A percentile compares a stretch with the other conserved stretches of the same genome.
Evolutionary conservation across 2,113 vertebrate genomes (phyloP).

Genomic region (Microcebus jonahi): DNA sequence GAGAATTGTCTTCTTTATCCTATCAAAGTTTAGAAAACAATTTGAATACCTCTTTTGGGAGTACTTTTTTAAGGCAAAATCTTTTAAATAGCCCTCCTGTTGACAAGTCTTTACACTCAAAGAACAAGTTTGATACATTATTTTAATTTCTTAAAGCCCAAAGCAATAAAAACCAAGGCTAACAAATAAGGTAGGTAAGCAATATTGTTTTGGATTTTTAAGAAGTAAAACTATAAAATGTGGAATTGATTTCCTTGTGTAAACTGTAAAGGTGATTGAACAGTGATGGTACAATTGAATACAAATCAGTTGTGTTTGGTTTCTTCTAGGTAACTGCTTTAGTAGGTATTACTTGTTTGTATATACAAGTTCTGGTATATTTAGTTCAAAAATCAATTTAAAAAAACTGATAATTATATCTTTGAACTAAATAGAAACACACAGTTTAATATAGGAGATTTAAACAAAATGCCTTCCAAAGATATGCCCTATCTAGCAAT

Average conservation of each 20-base stretch:
- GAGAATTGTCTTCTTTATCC: slow-evolving; percentile 34
- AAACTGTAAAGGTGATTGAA: not conserved
- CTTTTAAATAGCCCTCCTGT: not conserved
- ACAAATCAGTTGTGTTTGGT: not conserved
- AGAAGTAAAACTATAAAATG: not conserved
- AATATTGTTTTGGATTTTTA: not conserved
- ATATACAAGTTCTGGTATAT: not conserved
- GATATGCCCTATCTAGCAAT: fast-evolving
- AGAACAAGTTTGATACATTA: not conserved
- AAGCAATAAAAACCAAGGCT: not conserved
- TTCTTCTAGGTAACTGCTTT: not conserved
- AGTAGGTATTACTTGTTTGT: not conserved
- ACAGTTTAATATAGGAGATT: not conserved
- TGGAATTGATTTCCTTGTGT: not conserved
- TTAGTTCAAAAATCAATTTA: not conserved
- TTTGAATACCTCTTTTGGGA: not conserved
- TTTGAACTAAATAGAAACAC: slow-evolving; percentile 46
- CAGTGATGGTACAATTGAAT: not conserved
- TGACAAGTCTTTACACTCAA: not conserved
- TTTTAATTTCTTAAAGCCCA: slow-evolving; percentile 7
- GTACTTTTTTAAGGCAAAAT: not conserved
- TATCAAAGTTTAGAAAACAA: not conserved
- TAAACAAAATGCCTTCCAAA: not conserved
- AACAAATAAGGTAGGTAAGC: not conserved
- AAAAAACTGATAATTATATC: not conserved